Evolutionary conservation across 2,113 vertebrate species (phyloP), one percentile per base, ranked within the genome.

Genomic region (Chaetorhynchus papuensis): DNA sequence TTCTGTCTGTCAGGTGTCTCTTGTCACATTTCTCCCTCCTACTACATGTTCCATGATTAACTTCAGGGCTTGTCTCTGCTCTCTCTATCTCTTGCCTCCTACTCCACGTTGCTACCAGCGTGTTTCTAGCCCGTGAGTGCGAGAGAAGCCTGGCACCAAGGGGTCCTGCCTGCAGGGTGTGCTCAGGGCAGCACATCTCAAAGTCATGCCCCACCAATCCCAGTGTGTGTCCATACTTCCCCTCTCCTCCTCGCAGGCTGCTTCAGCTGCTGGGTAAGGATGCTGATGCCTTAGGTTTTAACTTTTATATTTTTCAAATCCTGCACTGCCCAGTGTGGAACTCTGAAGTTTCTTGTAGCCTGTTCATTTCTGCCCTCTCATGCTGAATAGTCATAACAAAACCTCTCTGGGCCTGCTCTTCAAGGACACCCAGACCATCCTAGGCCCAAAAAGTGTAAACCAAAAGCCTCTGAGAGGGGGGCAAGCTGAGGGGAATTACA

Each of bases 121-220:
- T 28, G 39, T 35, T 75, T 68, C 47, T 33, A 56, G 50, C 56
- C 61, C 0, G 0, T 44, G 66, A 83, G 63, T 3, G 5, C 4
- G 31, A n/a, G 52, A 85, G 57, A 31, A 65, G 57, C 59, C 33
- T 30, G 39, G 37, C 74, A 66, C 47, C 39, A 16, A 57, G 47
- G 28, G 3, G 2, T 44, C 14, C 59, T 89, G 47, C 49, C 31
- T 30, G 30, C 27, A 42, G 31, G 41, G 47, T 8, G 31, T n/a
- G 33, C n/a, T 49, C 39, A 31, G 61, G 30, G 54, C 42, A 63
- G 69, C 64, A 50, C 6, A 0, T 37, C 69, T n/a, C 54, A 54
- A 63, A 78, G 59, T 59, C 22, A 8, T 64, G 44, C 13, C 35
- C 27, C 30, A 59, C 22, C 2, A 3, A 11, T 16, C n/a, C 37